These are phyloP conservation scores for Cyaniris semiargus DNA, from an alignment of 2,888 invertebrate species.

Conservation along the genomic window DNA sequence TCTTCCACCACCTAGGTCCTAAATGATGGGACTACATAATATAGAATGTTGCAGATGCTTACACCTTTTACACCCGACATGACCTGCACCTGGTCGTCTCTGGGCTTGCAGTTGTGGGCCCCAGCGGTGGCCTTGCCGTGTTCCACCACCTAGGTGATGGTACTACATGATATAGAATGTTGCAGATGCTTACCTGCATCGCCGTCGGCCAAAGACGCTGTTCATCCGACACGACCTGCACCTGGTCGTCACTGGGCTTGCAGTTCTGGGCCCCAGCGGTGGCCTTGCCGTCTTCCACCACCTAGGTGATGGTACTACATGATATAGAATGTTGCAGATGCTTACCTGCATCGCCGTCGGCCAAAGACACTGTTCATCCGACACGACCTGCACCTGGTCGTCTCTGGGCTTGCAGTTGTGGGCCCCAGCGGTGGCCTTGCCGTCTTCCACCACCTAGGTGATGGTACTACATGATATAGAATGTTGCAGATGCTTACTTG, in stretches of 20 bases:
- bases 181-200: slow-evolving; percentile 75
- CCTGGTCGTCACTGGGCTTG: slow-evolving; percentile 47
- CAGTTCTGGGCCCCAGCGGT: slow-evolving; percentile 63
- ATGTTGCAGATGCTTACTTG: slow-evolving; percentile 66
- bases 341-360: slow-evolving; percentile 85
- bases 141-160: too few relatives aligned
- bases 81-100: too few relatives aligned
- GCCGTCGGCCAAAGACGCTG: slow-evolving; percentile 83
- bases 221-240: slow-evolving; percentile 67
- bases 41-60: too few relatives aligned
- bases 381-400: slow-evolving; percentile 49
- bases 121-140: too few relatives aligned
- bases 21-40: too few relatives aligned
- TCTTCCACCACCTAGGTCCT: too few relatives aligned
- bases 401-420: slow-evolving; percentile 57
- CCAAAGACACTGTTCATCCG: slow-evolving; percentile 80
- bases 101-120: too few relatives aligned
- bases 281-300: slow-evolving; percentile 91
- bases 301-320: too few relatives aligned
- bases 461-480: too few relatives aligned
- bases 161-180: too few relatives aligned
- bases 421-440: slow-evolving; percentile 78
- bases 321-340: not conserved
- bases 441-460: slow-evolving; percentile 93
- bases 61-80: too few relatives aligned